These are phyloP conservation scores for Scrobipalpa costella DNA, from an alignment of 2,888 invertebrate species.

Conservation along the genomic window DNA sequence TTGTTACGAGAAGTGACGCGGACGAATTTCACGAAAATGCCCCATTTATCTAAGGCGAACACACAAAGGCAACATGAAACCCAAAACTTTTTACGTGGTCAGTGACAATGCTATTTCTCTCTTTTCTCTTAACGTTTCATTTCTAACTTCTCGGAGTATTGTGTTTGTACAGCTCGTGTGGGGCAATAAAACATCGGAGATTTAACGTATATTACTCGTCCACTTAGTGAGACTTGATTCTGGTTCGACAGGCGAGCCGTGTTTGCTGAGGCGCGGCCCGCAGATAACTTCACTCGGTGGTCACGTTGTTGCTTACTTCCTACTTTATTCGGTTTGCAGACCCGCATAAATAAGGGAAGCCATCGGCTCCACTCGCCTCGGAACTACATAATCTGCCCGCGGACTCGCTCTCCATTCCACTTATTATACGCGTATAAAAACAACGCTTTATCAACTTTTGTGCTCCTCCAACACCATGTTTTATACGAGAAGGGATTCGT, in stretches of 20 bases:
- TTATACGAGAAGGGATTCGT: slow-evolving; percentile 61
- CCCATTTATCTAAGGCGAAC: slow-evolving; percentile 75
- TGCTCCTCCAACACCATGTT: slow-evolving; percentile 52
- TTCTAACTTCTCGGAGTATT: slow-evolving; percentile 63
- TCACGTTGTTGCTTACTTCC: slow-evolving; percentile 58
- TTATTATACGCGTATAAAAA: slow-evolving; percentile 54
- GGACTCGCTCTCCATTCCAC: slow-evolving; percentile 42
- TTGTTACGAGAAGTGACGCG: slow-evolving; percentile 77
- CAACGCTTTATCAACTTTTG: slow-evolving; percentile 50
- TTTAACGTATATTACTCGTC: slow-evolving; percentile 44
- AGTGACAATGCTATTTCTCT: slow-evolving; percentile 75
- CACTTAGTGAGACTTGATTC: slow-evolving; percentile 50
- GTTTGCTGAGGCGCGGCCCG: slow-evolving; percentile 68
- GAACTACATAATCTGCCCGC: slow-evolving; percentile 46
- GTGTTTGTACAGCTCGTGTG: slow-evolving; percentile 53
- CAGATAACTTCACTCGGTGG: slow-evolving; percentile 66
- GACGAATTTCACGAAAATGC: slow-evolving; percentile 78
- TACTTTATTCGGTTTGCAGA: slow-evolving; percentile 70
- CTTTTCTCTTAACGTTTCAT: slow-evolving; percentile 74
- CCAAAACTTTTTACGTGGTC: slow-evolving; percentile 80
- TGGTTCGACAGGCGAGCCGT: slow-evolving; percentile 56
- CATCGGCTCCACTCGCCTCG: slow-evolving; percentile 51
- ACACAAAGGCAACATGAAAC: slow-evolving; percentile 77
- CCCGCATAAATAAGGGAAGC: slow-evolving; percentile 71
- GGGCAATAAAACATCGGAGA: slow-evolving; percentile 43